Conservation (phyloP, 2,888 invertebrate species). For the Congeria kusceri region DNA sequence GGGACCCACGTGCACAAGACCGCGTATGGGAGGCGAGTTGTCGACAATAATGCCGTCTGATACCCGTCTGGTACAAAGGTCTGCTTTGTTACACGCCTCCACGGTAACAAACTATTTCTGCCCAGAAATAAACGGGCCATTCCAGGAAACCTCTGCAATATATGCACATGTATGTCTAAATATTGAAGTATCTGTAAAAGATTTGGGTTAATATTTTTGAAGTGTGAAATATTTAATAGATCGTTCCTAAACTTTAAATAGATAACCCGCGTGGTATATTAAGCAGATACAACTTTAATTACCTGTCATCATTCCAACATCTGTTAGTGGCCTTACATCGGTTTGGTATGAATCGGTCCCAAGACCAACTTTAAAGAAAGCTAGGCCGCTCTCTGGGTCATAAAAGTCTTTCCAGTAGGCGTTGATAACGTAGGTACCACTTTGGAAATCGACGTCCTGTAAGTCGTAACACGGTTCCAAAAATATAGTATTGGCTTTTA, state of each 20-base stretch:
- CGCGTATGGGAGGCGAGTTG: slow-evolving; percentile 65
- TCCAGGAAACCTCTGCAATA: background rate
- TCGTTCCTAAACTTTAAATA: too few relatives aligned
- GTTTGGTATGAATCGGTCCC: slow-evolving; percentile 35
- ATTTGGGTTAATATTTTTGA: too few relatives aligned
- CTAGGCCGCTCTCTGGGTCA: slow-evolving; percentile 56
- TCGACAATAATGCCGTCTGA: slow-evolving; percentile 62
- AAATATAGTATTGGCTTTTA: too few relatives aligned
- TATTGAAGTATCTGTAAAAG: too few relatives aligned
- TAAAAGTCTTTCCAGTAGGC: slow-evolving; percentile 60
- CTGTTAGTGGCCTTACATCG: slow-evolving; percentile 42
- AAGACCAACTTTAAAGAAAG: slow-evolving; percentile 58
- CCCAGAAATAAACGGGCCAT: slow-evolving; percentile 48
- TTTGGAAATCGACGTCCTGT: slow-evolving; percentile 31
- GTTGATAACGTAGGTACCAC: slow-evolving; percentile 13
- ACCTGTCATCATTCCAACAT: slow-evolving; percentile 56
- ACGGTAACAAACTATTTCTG: slow-evolving; percentile 52
- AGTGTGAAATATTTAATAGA: background rate
- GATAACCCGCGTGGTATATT: background rate
- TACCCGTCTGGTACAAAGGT: slow-evolving; percentile 53
- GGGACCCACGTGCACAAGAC: slow-evolving; percentile 53
- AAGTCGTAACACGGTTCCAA: too few relatives aligned
- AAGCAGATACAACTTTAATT: background rate
- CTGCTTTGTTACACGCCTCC: slow-evolving; percentile 64
- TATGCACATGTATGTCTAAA: background rate